Evolutionary conservation across 2,888 invertebrate species (phyloP), one percentile per base, ranked within the genome.

Genomic region (Drosophila merina): DNA sequence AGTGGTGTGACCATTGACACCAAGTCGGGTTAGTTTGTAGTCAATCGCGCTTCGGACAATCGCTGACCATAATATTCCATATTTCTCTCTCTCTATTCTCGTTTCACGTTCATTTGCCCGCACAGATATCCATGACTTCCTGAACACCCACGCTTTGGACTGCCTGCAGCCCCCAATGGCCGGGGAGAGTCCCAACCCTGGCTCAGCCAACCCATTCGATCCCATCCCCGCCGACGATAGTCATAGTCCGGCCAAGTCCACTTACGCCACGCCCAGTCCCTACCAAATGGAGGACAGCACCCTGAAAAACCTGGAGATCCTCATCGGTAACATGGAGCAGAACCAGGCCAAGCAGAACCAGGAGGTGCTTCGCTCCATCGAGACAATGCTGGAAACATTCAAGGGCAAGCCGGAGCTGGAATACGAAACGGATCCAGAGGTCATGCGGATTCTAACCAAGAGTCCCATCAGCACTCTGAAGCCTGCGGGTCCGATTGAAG

Each of bases 301-400:
- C 1, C 72, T 92, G 1, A 90, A 89, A 75, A 92, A 92, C 76
- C 90, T 92, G 5, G 92, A 92, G 69, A 90, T 86, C 40, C 88
- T 92, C 0, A 92, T 92, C 50, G 92, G 91, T 1, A 92, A 90
- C 44, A 92, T 92, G 89, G 92, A 92, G 68, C 87, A 90, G 57
- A 90, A 90, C 63, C 92, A 92, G 60, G 89, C 91, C 9, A 91
- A 90, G 54, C 90, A 91, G 60, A 91, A 88, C 51, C 89, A 90
- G 38, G 88, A 84, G 25, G 88, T 90, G 2, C 67, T 91, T 10
- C 88, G 89, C 1, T 90, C 89, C 26, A 90, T 91, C 52, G 90
- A 90, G 57, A 88, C 81, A 47, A 90, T 92, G 88, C 64, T 92
- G 47, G 90, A 86, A 2, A 89, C 86, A 20, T 73, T 90, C 9